These are phyloP conservation scores for Tipula unca DNA, from an alignment of 2,888 invertebrate species.

Conservation along the genomic window DNA sequence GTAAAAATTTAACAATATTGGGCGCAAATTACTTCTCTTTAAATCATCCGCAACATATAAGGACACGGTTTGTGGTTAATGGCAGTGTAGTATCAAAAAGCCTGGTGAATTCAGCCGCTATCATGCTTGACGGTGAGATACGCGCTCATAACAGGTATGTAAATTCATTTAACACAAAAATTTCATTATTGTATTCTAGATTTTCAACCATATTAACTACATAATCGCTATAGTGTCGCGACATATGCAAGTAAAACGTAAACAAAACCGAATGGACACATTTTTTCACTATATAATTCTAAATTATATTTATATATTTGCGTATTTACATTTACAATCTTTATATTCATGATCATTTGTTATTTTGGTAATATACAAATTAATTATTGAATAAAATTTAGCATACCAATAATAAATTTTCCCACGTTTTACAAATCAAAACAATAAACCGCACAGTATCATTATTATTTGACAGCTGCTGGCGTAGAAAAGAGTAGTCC, in stretches of 20 bases:
- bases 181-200: not conserved
- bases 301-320: not conserved
- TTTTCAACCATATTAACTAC: not conserved
- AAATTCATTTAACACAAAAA: too few species aligned
- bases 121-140: slow-evolving; percentile 35
- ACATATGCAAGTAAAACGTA: not conserved
- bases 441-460: too few species aligned
- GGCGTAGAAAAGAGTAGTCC: too few species aligned
- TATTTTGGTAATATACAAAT: too few species aligned
- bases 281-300: not conserved
- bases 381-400: too few species aligned
- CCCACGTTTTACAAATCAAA: too few species aligned
- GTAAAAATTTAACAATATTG: slow-evolving; percentile 42
- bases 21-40: slow-evolving; percentile 47
- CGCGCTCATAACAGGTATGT: slow-evolving; percentile 33
- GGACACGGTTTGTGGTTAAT: slow-evolving; percentile 40
- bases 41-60: slow-evolving; percentile 43
- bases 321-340: too few species aligned
- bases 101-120: slow-evolving; percentile 32
- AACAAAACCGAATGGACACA: not conserved
- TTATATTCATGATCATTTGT: too few species aligned
- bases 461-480: too few species aligned
- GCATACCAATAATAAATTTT: too few species aligned
- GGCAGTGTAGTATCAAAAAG: slow-evolving; percentile 37
- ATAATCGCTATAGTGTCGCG: not conserved